Conservation (phyloP, 2,113 vertebrate species). For the Spea multiplicata region DNA sequence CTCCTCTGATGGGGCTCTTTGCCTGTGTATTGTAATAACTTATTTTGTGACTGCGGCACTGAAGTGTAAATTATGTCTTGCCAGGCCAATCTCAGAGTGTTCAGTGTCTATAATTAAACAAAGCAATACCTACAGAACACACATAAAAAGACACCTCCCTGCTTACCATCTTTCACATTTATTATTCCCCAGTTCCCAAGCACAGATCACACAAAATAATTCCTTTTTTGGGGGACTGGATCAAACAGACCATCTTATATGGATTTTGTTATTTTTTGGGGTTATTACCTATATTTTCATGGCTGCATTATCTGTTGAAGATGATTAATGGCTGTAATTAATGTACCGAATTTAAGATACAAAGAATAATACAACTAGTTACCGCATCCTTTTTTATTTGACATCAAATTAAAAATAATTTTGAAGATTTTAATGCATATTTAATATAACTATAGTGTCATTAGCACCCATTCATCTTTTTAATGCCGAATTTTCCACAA, state of each 20-base stretch:
- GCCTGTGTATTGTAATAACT: slow-evolving; percentile 9
- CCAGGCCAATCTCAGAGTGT: not conserved
- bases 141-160: not conserved
- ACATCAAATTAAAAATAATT: slow-evolving; percentile 46
- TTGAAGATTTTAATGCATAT: slow-evolving; percentile 32
- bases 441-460: slow-evolving; percentile 25
- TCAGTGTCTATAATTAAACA: slow-evolving; percentile 36
- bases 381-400: slow-evolving; percentile 16
- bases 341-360: slow-evolving; percentile 49
- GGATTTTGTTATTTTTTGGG: slow-evolving; percentile 12
- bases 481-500: slow-evolving; percentile 24
- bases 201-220: not conserved
- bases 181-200: not conserved
- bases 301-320: slow-evolving; percentile 35
- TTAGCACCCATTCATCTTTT: slow-evolving; percentile 25
- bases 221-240: not conserved
- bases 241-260: not conserved
- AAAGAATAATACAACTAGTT: slow-evolving; percentile 50
- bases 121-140: slow-evolving; percentile 24
- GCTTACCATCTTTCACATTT: not conserved
- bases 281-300: slow-evolving; percentile 10
- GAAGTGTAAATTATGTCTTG: slow-evolving; percentile 40
- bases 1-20: not conserved
- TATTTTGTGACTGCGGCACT: slow-evolving; percentile 15
- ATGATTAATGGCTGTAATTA: slow-evolving; percentile 55